Evolutionary conservation across 2,888 invertebrate genomes (phyloP), one percentile per base, ranked within the genome.

Genomic region (Philaethria dido): DNA sequence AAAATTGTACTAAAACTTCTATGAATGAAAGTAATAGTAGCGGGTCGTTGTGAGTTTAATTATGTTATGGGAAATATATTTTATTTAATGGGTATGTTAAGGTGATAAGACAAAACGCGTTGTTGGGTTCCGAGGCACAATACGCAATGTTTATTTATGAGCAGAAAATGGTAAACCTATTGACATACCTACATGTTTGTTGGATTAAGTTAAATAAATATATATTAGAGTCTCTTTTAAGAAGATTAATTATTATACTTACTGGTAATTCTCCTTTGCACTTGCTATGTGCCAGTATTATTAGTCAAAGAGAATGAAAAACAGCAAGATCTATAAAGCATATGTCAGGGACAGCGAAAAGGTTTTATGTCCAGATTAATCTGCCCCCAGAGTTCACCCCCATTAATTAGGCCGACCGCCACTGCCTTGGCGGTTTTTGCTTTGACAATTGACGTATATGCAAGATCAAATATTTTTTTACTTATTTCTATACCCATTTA

Each of bases 361-460:
- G 88, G 88, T 90, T 90, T 88, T 87, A 88, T 86, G 84, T 82
- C 81, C 75, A 85, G 84, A 83, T 86, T 87, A 87, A 89, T 89
- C 83, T 83, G 80, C 80, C 85, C 80, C 80, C 68, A 77, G 81
- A 73, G 83, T 78, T 80, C 76, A 77, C 73, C 76, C 76, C 78
- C 86, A 89, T 89, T 89, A 88, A 89, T 89, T 90, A 88, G 85
- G 82, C 83, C 82, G 80, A 77, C 80, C 79, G 78, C 75, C 77
- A 75, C 80, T 80, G 80, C 78, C 80, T 77, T 78, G 74, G 80
- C 75, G 84, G 87, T 86, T 88, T 87, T 89, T 87, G 87, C 71
- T 81, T 81, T 73, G 80, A 79, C 82, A 80, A 86, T 85, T 85
- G 87, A 89, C 80, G 82, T 84, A 85, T 86, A 79, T 79, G 77